phyloP scores from a whole-genome alignment of 1,140 invertebrate genomes.

The Pseudomyrmex concolor region DNA sequence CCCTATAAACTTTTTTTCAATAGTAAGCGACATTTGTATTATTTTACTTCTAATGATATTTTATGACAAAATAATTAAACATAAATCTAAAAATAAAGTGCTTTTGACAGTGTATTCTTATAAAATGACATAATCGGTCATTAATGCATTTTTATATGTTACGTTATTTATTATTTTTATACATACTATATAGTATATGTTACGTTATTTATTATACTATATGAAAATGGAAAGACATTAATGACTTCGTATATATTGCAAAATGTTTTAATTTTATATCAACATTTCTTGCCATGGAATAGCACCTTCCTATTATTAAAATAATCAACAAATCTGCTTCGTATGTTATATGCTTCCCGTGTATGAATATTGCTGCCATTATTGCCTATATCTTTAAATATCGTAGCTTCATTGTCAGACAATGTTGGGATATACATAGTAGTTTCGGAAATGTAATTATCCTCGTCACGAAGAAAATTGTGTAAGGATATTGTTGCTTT shows the following conservation, averaged over 20 bases:
- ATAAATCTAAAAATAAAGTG: too few relatives aligned
- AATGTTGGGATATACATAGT: background rate
- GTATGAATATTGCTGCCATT: conserved; percentile 18
- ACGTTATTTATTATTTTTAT: too few relatives aligned
- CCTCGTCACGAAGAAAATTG: conserved; percentile 4
- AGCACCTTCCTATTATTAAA: conserved; percentile 11
- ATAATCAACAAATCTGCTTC: conserved; percentile 16
- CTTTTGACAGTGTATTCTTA: background rate
- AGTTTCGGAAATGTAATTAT: background rate
- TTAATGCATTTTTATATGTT: too few relatives aligned
- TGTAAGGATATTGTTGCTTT: conserved; percentile 16
- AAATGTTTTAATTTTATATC: background rate
- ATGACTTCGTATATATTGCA: background rate
- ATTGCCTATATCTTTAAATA: conserved; percentile 15
- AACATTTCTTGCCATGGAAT: conserved; percentile 25
- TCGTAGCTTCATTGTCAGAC: background rate
- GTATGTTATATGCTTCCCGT: conserved; percentile 1
- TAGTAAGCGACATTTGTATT: too few relatives aligned
- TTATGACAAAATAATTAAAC: too few relatives aligned
- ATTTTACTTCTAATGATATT: too few relatives aligned
- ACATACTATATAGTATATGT: too few relatives aligned
- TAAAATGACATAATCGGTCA: background rate
- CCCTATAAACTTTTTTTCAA: too few relatives aligned
- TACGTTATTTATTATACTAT: too few relatives aligned
- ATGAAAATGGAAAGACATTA: too few relatives aligned